Conservation (phyloP, 1,140 invertebrate species). For the Arctopsyche grandis region DNA sequence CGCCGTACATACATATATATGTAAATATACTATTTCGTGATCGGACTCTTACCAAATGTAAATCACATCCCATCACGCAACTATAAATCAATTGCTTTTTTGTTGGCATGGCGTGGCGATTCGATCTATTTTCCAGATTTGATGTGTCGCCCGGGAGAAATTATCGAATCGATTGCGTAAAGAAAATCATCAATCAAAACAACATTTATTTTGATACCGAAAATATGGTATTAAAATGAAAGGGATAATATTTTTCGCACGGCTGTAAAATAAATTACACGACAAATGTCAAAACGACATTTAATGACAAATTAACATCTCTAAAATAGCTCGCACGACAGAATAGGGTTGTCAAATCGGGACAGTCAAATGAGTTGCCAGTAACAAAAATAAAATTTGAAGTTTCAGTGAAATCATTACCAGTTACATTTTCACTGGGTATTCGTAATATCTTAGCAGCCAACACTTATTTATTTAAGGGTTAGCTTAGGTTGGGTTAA, state of each 20-base stretch:
- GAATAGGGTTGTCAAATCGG: background rate
- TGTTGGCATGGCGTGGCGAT: background rate
- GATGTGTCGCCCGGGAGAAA: background rate
- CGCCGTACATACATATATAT: background rate
- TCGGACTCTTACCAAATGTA: background rate
- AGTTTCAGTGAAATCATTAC: too few species aligned
- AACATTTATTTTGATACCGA: background rate
- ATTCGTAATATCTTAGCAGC: too few species aligned
- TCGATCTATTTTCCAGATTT: background rate
- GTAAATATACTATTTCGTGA: background rate
- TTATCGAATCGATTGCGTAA: background rate
- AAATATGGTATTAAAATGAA: background rate
- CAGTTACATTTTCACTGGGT: too few species aligned
- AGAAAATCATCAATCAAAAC: background rate
- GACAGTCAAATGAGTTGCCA: background rate
- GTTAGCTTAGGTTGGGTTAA: too few species aligned
- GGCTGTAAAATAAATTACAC: too few species aligned
- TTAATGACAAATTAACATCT: too few species aligned
- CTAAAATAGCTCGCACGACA: background rate
- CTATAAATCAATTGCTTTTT: constrained; percentile 18
- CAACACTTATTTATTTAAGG: too few species aligned
- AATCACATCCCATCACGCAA: constrained; percentile 2
- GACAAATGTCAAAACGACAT: too few species aligned
- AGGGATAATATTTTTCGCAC: background rate
- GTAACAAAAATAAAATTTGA: too few species aligned